Evolutionary conservation across 2,797 vertebrate genomes (phyloP), one percentile per base, ranked within the genome.

Genomic region (Rhyacichthys aspro): DNA sequence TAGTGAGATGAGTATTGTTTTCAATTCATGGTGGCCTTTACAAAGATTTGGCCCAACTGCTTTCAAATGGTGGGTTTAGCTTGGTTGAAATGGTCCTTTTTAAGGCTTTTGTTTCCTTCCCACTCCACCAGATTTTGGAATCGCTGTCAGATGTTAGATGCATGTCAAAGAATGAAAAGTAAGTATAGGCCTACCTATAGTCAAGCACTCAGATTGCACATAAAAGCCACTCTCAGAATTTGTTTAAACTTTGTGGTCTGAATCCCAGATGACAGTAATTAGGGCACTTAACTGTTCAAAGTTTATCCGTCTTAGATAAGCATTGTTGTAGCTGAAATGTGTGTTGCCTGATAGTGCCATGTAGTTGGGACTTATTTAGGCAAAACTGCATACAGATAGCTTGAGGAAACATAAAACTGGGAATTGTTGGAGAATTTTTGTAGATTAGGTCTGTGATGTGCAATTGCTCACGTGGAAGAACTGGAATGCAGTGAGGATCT

Each of bases 241-340:
- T 81, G 79, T 83, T 88, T 83, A 74, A 85, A 76, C 72, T 76
- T 82, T 83, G 82, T 70, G 78, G 84, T 83, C 59, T 73, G 80
- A 88, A 82, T 88, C 85, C 88, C 84, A 91, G 78, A 88, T 91
- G 87, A 92, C 86, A 75, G 76, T 83, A 88, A 92, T 94, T 90
- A 87, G 73, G 52, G 83, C 80, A 84, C 80, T 93, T 90, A 85
- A 79, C 67, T 88, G 77, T 84, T 85, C 83, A 73, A 80, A 84
- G 85, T 91, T 90, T 88, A 90, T 90, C 90, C 82, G 83, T 52
- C 76, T 76, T 67, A 91, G 91, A 93, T 92, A 92, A 90, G 87
- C 73, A 54, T 76, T 82, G 89, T 88, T 85, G 67, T 70, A 87
- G 86, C 72, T 86, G 74, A 90, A 90, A 90, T 79, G 74, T 72